These are phyloP conservation scores for Aratinga solstitialis DNA, from an alignment of 2,797 vertebrate genomes.

Conservation along the genomic window DNA sequence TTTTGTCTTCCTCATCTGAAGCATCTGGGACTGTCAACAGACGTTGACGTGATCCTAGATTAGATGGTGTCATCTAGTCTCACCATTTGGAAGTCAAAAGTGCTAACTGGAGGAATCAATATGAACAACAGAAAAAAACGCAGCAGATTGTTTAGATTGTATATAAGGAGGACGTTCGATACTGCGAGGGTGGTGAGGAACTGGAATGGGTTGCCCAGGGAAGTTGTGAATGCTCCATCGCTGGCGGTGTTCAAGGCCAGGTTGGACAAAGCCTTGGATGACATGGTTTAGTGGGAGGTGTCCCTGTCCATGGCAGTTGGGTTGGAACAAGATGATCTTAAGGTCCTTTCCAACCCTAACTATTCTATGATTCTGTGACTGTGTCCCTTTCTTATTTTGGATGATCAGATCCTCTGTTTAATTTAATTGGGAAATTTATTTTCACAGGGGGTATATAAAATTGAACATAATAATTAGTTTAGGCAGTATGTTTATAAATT, in stretches of 20 bases:
- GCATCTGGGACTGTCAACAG: not conserved
- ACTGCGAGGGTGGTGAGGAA: too few relatives aligned
- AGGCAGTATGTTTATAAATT: not conserved
- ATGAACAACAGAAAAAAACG: not conserved
- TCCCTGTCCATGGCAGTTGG: too few relatives aligned
- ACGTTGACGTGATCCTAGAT: not conserved
- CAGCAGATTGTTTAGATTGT: not conserved
- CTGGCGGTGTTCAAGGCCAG: too few relatives aligned
- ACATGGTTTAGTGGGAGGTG: too few relatives aligned
- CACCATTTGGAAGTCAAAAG: not conserved
- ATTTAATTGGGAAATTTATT: not conserved
- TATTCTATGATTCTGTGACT: not conserved
- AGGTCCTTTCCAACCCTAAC: too few relatives aligned
- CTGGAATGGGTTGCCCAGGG: too few relatives aligned
- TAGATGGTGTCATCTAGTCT: not conserved
- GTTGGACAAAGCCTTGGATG: too few relatives aligned
- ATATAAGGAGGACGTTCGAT: not conserved
- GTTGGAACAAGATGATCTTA: too few relatives aligned
- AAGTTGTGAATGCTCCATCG: too few relatives aligned
- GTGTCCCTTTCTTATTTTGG: not conserved
- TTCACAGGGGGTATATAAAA: not conserved
- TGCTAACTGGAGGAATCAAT: not conserved
- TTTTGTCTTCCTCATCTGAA: not conserved
- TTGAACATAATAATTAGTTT: not conserved
- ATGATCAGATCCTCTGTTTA: not conserved